Percentiles rank a stretch among this genome's conserved stretches.
Conservation (phyloP, 2,113 vertebrate genomes). For the Neopipo cinnamomea region DNA sequence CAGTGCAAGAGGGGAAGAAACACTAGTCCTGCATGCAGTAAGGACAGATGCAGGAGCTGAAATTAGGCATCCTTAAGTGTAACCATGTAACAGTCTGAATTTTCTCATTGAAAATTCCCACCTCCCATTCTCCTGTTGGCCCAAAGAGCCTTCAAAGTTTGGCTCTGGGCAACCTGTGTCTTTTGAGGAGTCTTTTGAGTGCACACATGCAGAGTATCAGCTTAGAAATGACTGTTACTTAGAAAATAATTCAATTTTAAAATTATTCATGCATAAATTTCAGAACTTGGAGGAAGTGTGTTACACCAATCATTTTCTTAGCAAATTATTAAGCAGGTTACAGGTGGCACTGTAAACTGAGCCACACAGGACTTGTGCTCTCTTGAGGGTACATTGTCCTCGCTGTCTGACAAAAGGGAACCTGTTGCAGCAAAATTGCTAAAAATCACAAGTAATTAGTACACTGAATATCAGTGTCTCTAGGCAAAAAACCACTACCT, state of each 20-base stretch:
- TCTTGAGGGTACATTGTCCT: fast-evolving
- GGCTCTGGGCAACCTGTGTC: not conserved
- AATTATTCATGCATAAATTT: not conserved
- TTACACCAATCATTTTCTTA: not conserved
- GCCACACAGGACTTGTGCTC: not conserved
- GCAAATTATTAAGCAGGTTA: not conserved
- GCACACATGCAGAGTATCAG: not conserved
- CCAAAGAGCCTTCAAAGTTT: not conserved
- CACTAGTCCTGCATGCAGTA: fast-evolving
- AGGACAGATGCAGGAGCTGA: not conserved
- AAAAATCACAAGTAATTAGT: not conserved
- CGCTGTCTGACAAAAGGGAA: not conserved
- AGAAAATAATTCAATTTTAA: not conserved
- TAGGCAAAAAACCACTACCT: not conserved
- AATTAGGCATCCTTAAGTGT: not conserved
- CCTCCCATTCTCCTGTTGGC: not conserved
- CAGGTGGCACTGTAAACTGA: fast-evolving
- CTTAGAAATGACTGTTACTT: not conserved
- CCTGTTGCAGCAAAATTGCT: not conserved
- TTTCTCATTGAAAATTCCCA: not conserved
- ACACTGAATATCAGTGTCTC: not conserved
- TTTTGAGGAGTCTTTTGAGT: not conserved
- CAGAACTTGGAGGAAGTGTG: not conserved
- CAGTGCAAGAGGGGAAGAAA: not conserved
- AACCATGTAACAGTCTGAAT: not conserved